Conservation (phyloP, 2,888 invertebrate genomes). For the Drosophila seclusa region DNA sequence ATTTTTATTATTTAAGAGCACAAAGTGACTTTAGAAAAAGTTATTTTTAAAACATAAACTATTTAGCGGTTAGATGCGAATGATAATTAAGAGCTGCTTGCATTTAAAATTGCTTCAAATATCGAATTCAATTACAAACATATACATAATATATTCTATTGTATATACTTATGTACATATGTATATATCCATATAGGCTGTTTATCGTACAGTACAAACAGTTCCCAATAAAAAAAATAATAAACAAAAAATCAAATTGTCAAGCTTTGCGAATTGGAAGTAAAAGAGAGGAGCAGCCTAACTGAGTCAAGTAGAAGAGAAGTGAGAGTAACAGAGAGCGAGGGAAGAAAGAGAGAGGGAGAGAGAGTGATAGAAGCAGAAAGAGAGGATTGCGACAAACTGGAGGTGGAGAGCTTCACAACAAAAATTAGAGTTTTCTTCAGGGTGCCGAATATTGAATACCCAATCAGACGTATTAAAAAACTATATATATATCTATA, state of each 20-base stretch:
- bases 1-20: background rate
- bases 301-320: background rate
- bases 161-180: background rate
- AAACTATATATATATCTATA: background rate
- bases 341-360: background rate
- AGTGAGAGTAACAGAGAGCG: background rate
- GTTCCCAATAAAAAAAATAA: slow-evolving; percentile 3
- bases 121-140: background rate
- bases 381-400: background rate
- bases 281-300: background rate
- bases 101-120: background rate
- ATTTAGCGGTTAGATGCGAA: background rate
- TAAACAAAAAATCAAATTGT: slow-evolving; percentile 10
- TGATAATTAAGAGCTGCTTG: background rate
- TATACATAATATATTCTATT: background rate
- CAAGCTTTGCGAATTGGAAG: background rate
- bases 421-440: background rate
- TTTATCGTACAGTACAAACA: slow-evolving; percentile 8
- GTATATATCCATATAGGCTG: background rate
- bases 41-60: background rate
- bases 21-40: background rate
- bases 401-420: background rate
- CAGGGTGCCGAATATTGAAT: background rate
- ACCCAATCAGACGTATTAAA: background rate
- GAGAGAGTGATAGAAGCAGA: background rate